These are phyloP conservation scores for Cotesia typhae DNA, from an alignment of 1,140 invertebrate species.

Conservation along the genomic window DNA sequence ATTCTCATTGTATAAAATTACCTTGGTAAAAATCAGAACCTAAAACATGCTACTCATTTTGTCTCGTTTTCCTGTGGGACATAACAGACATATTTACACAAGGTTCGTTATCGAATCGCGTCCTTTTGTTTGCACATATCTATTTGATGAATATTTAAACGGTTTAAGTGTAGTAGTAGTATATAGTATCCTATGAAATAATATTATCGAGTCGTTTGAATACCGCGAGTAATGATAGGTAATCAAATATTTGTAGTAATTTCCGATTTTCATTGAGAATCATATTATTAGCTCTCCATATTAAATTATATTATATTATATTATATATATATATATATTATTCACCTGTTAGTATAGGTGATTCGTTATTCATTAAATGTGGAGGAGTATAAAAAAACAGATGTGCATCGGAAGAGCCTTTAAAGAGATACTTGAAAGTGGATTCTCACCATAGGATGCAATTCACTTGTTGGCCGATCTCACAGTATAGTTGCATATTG, in stretches of 20 bases:
- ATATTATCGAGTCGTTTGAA: slow-evolving; percentile 2
- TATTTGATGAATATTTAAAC: slow-evolving; percentile 2
- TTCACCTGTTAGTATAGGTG: neutral
- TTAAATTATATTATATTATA: too few relatives aligned
- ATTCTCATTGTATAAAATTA: too few relatives aligned
- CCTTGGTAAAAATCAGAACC: too few relatives aligned
- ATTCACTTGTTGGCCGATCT: slow-evolving; percentile 10
- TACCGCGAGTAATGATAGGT: slow-evolving; percentile 7
- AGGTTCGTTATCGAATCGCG: too few relatives aligned
- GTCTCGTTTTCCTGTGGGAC: too few relatives aligned
- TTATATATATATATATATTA: neutral
- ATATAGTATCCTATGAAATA: neutral
- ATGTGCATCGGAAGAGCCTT: too few relatives aligned
- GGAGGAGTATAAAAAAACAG: too few relatives aligned
- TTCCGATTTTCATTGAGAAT: slow-evolving; percentile 11
- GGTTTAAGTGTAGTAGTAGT: neutral
- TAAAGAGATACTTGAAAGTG: too few relatives aligned
- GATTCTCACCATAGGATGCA: neutral
- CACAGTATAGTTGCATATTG: slow-evolving; percentile 18
- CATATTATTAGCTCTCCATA: slow-evolving; percentile 2
- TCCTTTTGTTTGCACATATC: neutral
- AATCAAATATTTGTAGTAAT: slow-evolving; percentile 22
- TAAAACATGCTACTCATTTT: too few relatives aligned
- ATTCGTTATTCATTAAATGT: too few relatives aligned
- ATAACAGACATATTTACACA: too few relatives aligned